Conservation (phyloP, 2,797 vertebrate genomes). For the Aplochiton taeniatus region DNA sequence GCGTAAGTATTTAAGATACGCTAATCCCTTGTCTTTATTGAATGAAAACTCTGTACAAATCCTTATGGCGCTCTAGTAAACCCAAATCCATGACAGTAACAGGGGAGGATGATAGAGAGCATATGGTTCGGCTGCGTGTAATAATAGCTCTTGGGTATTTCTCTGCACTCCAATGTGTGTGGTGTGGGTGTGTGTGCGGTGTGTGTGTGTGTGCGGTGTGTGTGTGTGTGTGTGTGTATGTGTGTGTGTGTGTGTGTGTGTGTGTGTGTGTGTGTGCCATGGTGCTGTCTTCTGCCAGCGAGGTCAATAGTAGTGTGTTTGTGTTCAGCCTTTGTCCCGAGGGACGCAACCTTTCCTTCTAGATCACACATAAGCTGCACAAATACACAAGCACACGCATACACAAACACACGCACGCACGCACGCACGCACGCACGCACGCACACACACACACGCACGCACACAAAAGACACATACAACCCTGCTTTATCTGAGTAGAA, state of each 20-base stretch:
- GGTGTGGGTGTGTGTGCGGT: conserved; percentile 4
- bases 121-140: conserved; percentile 33
- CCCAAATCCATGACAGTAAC: background rate
- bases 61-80: background rate
- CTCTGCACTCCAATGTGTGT: conserved; percentile 8
- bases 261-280: conserved; percentile 15
- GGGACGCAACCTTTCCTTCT: conserved; percentile 28
- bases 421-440: conserved; percentile 10
- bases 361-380: conserved; percentile 8
- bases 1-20: too few species aligned
- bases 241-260: conserved; percentile 20
- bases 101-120: background rate
- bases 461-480: too few species aligned
- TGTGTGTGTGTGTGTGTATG: conserved; percentile 28
- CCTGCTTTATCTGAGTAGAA: background rate
- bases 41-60: background rate
- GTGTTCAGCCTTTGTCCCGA: conserved; percentile 31
- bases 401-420: conserved; percentile 6
- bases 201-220: too few species aligned
- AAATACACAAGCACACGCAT: conserved; percentile 5
- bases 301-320: conserved; percentile 30
- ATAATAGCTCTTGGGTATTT: conserved; percentile 39
- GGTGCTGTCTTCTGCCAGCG: conserved; percentile 36
- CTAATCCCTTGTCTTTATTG: too few species aligned
- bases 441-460: background rate